Base-by-base conservation (phyloP, 2,888 invertebrate genomes). In the Lysandra bellargus region DNA sequence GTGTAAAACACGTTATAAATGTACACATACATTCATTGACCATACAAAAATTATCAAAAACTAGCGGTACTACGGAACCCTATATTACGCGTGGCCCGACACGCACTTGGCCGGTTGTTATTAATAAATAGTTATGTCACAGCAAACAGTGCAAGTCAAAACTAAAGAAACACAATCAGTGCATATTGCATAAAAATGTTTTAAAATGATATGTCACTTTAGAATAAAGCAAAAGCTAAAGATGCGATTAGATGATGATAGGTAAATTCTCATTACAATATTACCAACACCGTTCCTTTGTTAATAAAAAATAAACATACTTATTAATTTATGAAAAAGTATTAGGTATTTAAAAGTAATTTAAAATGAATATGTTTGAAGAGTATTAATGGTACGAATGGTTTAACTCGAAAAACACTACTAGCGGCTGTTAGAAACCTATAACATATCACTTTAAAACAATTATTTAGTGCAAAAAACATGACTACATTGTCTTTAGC, bases 381-480 rank as follows among this genome's bases (percentile, higher is more conserved):
- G 53, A 4, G 2, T 57, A 4, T 14, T 17, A 53, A 53, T 17
- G 57, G 3, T 57, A 57, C 17, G 64, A 30, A 64, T 23, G 2
- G 5, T 3, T 64, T 6, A 64, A 64, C 9, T 30, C 3, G 1
- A 12, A 64, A 30, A 30, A 64, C 23, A 23, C 30, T 9, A 9
- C 64, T 12, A 30, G 30, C 23, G 4, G 23, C 12, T 12, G 9
- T 14, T 53, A 53, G 4, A 14, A 53, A 53, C 14, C 60, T 1
- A 64, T 30, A 30, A 30, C 64, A 64, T 64, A 64, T 64, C 23
- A 64, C 30, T 64, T 64, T 64, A 64, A 64, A 64, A 64, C 64
- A 64, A 30, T 23, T 23, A 64, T 64, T 64, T 23, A 2, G 64
- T 30, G 64, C 30, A 64, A 30, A 64, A n/a, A 23, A 64, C 64